Evolutionary conservation across 2,113 vertebrate genomes (phyloP).

Genomic region (Pleuronectes platessa): DNA sequence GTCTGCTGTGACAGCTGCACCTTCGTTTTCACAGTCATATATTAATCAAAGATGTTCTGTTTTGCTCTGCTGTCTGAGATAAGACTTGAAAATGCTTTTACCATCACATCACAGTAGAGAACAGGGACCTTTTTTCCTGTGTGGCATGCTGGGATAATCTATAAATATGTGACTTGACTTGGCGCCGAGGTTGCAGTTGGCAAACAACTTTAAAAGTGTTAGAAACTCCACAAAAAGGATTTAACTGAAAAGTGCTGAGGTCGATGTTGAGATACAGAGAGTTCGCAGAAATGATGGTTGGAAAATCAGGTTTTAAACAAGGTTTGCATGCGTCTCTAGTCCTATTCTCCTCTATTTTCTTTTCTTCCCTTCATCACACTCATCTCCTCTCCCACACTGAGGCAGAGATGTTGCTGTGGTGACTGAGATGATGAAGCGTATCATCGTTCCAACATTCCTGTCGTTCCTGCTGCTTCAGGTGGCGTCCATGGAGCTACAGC

Average conservation of each 20-base stretch:
- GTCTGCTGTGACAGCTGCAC: constrained; percentile 12
- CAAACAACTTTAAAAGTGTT: constrained; percentile 39
- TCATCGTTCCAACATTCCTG: constrained; percentile 70
- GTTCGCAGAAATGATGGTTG: constrained; percentile 1
- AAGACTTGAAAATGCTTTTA: constrained; percentile 44
- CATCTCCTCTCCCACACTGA: constrained; percentile 26
- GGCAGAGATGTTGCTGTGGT: constrained; percentile 50
- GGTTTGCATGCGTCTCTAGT: neutral
- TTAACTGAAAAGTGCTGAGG: neutral
- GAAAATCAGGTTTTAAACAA: neutral
- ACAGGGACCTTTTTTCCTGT: constrained; percentile 45
- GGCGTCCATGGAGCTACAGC: constrained; percentile 51
- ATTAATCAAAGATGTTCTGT: constrained; percentile 35
- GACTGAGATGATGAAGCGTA: constrained; percentile 46
- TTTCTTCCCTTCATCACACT: neutral
- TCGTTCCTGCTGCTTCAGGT: constrained; percentile 70
- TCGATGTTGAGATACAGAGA: constrained; percentile 16
- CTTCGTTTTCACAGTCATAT: constrained; percentile 21
- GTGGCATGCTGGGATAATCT: constrained; percentile 53
- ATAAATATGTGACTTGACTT: constrained; percentile 61
- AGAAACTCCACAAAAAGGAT: constrained; percentile 26
- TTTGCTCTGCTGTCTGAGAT: constrained; percentile 45
- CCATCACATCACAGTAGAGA: constrained; percentile 35
- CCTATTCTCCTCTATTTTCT: neutral
- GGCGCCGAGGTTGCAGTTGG: neutral